These are phyloP conservation scores for Automeris io DNA, from an alignment of 2,888 invertebrate genomes.

Conservation along the genomic window DNA sequence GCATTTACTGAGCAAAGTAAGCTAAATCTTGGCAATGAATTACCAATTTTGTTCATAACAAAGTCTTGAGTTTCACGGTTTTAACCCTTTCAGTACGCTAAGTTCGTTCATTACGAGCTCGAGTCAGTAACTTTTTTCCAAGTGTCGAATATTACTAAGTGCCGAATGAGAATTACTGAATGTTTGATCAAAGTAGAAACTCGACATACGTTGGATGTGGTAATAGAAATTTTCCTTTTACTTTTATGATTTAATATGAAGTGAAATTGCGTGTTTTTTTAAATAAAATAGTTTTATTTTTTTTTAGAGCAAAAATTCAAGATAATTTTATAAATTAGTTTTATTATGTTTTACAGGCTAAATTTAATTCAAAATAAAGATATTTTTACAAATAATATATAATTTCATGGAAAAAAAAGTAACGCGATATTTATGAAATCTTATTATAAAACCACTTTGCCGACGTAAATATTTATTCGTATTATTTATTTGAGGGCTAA, in stretches of 20 bases:
- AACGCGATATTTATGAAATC: no score
- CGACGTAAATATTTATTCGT: no score
- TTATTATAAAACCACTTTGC: no score
- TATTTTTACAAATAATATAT: no score
- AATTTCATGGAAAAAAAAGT: no score
- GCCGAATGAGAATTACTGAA: slow-evolving; percentile 42
- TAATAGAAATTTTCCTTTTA: not conserved
- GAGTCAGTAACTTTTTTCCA: slow-evolving; percentile 39
- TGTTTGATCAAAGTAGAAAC: slow-evolving; percentile 30
- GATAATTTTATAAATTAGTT: no score
- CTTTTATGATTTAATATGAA: not conserved
- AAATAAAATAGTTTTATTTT: not conserved
- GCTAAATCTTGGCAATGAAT: slow-evolving; percentile 53
- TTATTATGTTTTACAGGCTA: no score
- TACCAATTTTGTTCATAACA: slow-evolving; percentile 58
- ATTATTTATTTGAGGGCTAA: no score
- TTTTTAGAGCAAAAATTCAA: no score
- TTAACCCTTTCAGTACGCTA: slow-evolving; percentile 53
- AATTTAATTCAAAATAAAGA: no score
- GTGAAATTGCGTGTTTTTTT: not conserved
- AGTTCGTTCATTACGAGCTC: slow-evolving; percentile 56
- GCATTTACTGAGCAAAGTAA: slow-evolving; percentile 39
- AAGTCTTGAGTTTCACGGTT: slow-evolving; percentile 49
- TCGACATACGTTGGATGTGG: slow-evolving; percentile 24
- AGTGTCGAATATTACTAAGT: slow-evolving; percentile 39